phyloP scores from a whole-genome alignment of 1,140 invertebrate species.

The Drosophila nasuta region DNA sequence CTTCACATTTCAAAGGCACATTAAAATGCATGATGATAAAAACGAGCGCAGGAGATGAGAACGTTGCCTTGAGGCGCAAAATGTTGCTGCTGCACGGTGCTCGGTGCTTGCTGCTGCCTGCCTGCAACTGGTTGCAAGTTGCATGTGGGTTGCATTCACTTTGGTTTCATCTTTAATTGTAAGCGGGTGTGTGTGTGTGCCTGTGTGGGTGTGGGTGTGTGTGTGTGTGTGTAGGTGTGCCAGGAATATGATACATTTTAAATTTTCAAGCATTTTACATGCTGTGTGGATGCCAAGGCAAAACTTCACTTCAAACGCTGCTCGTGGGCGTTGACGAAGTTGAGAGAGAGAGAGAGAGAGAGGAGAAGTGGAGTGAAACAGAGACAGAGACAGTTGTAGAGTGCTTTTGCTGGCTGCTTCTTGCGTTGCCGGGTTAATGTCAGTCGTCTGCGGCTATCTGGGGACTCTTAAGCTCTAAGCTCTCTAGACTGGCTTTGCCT shows the following conservation, averaged over 20 bases:
- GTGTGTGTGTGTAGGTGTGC: conserved; percentile 41
- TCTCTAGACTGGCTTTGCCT: neutral
- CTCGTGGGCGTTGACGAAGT: conserved; percentile 43
- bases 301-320: neutral
- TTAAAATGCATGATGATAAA: conserved; percentile 78
- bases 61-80: conserved; percentile 44
- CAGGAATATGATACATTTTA: conserved; percentile 71
- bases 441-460: conserved; percentile 35
- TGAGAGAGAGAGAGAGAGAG: no score
- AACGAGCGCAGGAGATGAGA: conserved; percentile 49
- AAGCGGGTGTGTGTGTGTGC: conserved; percentile 20
- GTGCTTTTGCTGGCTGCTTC: conserved; percentile 23
- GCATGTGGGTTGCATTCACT: conserved; percentile 11
- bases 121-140: conserved; percentile 68
- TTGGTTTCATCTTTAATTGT: neutral
- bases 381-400: neutral
- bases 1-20: conserved; percentile 81
- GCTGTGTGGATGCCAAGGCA: conserved; percentile 15
- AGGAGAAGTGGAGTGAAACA: no score
- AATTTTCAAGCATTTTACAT: conserved; percentile 56
- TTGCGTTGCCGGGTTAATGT: conserved; percentile 55
- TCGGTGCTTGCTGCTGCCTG: no score
- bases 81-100: conserved; percentile 34
- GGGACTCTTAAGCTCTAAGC: neutral
- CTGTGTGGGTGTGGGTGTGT: conserved; percentile 45